Evolutionary conservation across 2,888 invertebrate genomes (phyloP), one percentile per base, ranked within the genome.

Genomic region (Apoda limacodes): DNA sequence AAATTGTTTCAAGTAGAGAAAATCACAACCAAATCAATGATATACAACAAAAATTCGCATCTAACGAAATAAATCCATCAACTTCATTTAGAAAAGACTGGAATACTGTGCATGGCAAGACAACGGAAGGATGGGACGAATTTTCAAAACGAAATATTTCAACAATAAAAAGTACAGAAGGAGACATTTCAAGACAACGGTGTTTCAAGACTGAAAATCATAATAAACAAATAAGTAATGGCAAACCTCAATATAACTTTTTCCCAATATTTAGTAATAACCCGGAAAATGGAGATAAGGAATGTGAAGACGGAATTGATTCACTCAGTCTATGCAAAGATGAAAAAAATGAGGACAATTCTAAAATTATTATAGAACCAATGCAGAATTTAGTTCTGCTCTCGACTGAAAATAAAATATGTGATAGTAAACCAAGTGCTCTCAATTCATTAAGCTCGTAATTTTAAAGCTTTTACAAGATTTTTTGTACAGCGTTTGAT

Each of bases 341-440:
- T 4, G 34, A 36, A 14, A 42, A 31, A 39, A 58, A 54, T 32
- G 69, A 70, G 35, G 74, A 71, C 43, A 67, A 62, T 63, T 64
- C 70, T 68, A 70, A 72, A 59, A 63, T 75, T 58, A 74, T 80
- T 57, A 47, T 80, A 75, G 75, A 80, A 56, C 68, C 81, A 65
- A 74, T 80, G 80, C 81, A 75, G 67, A 76, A 80, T 47, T 34
- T 80, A 71, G 71, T 68, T 63, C 62, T 80, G 74, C 75, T 68
- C 62, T 60, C 78, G 80, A 80, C 80, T 78, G 80, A 80, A 71
- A 80, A 70, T 56, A 71, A 72, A 61, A 61, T 74, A 68, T 80
- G 80, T 80, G 80, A 80, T 80, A 80, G 65, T 71, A 75, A 72
- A 43, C 55, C 67, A 59, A 76, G 71, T 67, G 69, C 72, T 61